These are phyloP conservation scores for Chrysolina oricalcia DNA, from an alignment of 2,888 invertebrate genomes.

Conservation along the genomic window DNA sequence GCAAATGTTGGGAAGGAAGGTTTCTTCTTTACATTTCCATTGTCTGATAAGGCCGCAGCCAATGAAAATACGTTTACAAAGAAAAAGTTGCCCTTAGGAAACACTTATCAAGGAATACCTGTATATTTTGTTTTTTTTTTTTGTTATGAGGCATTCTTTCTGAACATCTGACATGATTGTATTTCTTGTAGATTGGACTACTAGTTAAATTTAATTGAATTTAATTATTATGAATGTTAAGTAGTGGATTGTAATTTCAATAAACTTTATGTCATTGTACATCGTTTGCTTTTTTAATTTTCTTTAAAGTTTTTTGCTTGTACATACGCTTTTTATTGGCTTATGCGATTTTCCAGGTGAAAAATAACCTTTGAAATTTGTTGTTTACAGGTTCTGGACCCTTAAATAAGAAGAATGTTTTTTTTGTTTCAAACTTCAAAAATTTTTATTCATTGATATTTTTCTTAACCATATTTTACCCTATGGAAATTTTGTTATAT, in stretches of 20 bases:
- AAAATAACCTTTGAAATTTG: not conserved
- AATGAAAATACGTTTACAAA: no score
- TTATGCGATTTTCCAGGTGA: not conserved
- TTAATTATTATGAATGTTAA: conserved; percentile 39
- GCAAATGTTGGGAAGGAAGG: not conserved
- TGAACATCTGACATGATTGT: conserved; percentile 4
- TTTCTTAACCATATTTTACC: conserved; percentile 10
- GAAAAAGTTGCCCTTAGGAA: no score
- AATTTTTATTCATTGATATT: conserved; percentile 28
- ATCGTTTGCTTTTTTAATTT: conserved; percentile 25
- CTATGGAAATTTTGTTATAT: conserved; percentile 21
- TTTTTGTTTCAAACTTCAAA: conserved; percentile 11
- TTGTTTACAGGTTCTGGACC: conserved; percentile 25
- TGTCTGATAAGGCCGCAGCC: conserved; percentile 25
- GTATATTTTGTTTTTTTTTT: not conserved
- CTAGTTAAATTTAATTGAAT: conserved; percentile 39
- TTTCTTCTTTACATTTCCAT: not conserved
- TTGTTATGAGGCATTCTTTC: conserved; percentile 32
- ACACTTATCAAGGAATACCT: no score
- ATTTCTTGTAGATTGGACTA: conserved; percentile 31
- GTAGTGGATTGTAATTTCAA: conserved; percentile 46
- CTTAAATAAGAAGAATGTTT: conserved; percentile 24
- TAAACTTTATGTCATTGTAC: conserved; percentile 43
- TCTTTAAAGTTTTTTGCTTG: not conserved
- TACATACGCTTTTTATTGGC: conserved; percentile 16